A percentile compares a stretch with the other conserved stretches of the same genome.
These are phyloP conservation scores for Drosophila subobscura DNA, from an alignment of 1,140 invertebrate genomes.

Conservation along the genomic window DNA sequence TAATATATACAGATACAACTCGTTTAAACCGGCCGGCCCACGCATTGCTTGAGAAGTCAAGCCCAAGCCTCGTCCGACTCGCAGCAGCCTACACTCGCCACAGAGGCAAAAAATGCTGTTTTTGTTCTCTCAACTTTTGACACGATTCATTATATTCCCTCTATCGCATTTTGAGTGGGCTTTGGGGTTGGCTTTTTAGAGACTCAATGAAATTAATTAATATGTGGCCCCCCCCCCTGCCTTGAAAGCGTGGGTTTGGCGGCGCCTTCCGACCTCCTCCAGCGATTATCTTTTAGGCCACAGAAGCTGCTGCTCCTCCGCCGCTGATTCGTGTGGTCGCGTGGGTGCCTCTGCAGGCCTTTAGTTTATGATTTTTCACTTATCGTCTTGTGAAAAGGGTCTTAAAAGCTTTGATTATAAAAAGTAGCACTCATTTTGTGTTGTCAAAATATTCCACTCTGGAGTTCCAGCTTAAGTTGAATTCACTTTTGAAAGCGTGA, in stretches of 20 bases:
- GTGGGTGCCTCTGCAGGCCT: constrained; percentile 26
- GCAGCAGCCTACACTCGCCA: constrained; percentile 35
- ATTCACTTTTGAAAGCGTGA: constrained; percentile 10
- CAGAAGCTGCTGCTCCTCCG: constrained; percentile 1
- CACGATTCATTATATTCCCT: constrained; percentile 43
- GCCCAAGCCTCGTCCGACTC: not conserved
- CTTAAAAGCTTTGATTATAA: constrained; percentile 41
- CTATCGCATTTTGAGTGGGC: constrained; percentile 12
- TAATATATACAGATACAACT: constrained; percentile 17
- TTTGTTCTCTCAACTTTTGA: constrained; percentile 44
- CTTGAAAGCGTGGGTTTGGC: constrained; percentile 24
- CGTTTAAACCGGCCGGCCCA: constrained; percentile 68
- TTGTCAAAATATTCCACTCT: constrained; percentile 21
- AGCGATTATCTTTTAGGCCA: no score
- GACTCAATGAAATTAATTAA: constrained; percentile 76
- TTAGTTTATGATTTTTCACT: constrained; percentile 46
- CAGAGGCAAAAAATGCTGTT: constrained; percentile 17
- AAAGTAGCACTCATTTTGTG: constrained; percentile 34
- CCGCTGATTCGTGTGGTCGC: constrained; percentile 2
- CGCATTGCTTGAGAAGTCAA: constrained; percentile 46
- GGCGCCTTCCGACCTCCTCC: no score
- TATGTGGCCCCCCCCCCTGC: constrained; percentile 6
- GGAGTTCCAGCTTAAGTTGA: constrained; percentile 19
- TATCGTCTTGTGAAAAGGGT: constrained; percentile 37
- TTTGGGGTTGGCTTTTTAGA: constrained; percentile 19